Evolutionary conservation across 37 sponge, comb jelly and placozoan species (phyloP).

Genomic region (Cliona cf. orientalis): DNA sequence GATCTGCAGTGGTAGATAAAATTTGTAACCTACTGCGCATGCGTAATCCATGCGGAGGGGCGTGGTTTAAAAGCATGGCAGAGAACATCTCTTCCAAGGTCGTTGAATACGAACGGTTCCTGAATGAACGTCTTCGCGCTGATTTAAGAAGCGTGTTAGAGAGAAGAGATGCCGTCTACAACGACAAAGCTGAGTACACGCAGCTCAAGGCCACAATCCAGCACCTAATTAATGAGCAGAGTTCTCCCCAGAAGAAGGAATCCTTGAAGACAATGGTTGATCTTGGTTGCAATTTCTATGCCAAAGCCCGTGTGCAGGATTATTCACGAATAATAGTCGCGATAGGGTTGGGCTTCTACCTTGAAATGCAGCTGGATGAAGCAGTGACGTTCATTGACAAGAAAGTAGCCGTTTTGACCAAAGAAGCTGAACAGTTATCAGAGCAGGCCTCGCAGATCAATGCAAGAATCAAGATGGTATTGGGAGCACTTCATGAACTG

Average conservation of each 20-base stretch:
- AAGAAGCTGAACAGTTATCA: slow-evolving; percentile 51
- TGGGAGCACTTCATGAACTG: slow-evolving; percentile 80
- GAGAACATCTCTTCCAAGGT: slow-evolving; percentile 61
- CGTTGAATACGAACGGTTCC: slow-evolving; percentile 73
- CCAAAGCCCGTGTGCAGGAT: slow-evolving; percentile 73
- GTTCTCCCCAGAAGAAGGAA: background rate
- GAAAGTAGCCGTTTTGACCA: slow-evolving; percentile 58
- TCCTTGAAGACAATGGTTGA: slow-evolving; percentile 81
- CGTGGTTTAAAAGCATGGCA: background rate
- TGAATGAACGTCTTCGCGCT: slow-evolving; percentile 80
- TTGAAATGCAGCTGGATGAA: slow-evolving; percentile 78
- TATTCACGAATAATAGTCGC: slow-evolving; percentile 70
- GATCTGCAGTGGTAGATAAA: background rate
- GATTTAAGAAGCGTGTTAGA: slow-evolving; percentile 74
- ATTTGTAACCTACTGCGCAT: too few species aligned
- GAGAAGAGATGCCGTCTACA: slow-evolving; percentile 50
- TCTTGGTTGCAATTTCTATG: slow-evolving; percentile 87
- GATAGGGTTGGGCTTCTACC: slow-evolving; percentile 83
- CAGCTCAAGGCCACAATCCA: slow-evolving; percentile 74
- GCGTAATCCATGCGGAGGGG: background rate
- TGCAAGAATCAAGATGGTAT: slow-evolving; percentile 72
- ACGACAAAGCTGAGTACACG: slow-evolving; percentile 72
- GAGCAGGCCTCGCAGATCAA: slow-evolving; percentile 78
- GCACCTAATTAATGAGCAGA: slow-evolving; percentile 9
- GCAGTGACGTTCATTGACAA: slow-evolving; percentile 80